Conservation (phyloP, 2,113 vertebrate genomes). For the Mastomys natalensis region DNA sequence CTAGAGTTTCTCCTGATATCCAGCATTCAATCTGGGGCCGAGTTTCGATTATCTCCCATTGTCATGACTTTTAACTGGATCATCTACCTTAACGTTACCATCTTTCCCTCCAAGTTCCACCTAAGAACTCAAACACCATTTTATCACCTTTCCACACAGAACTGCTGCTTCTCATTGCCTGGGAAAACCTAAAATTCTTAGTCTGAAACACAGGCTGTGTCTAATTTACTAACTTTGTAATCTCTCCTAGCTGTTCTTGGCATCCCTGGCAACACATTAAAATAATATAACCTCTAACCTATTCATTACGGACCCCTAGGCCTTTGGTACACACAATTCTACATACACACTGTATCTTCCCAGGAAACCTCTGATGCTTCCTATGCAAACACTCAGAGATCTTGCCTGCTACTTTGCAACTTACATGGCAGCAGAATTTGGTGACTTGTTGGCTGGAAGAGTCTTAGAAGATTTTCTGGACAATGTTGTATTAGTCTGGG, state of each 20-base stretch:
- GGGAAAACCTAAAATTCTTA: not conserved
- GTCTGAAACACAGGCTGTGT: not conserved
- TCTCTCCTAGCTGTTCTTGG: not conserved
- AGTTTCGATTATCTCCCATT: not conserved
- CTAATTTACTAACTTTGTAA: not conserved
- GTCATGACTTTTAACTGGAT: not conserved
- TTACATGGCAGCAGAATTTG: not conserved
- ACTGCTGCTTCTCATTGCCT: not conserved
- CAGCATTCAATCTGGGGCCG: not conserved
- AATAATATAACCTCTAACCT: not conserved
- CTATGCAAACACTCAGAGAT: not conserved
- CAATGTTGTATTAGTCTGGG: not conserved
- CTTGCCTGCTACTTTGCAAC: constrained; percentile 22
- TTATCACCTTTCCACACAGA: not conserved
- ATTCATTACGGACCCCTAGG: not conserved
- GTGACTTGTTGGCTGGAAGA: not conserved
- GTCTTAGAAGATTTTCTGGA: constrained; percentile 8
- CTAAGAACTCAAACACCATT: not conserved
- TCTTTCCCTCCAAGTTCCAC: not conserved
- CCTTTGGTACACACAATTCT: not conserved
- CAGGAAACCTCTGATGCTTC: not conserved
- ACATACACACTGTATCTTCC: not conserved
- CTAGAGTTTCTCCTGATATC: not conserved
- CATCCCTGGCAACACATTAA: not conserved
- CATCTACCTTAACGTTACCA: not conserved